Percentiles rank a stretch among this genome's conserved stretches.
These are phyloP conservation scores for Meganola albula DNA, from an alignment of 2,888 invertebrate species.

Conservation along the genomic window DNA sequence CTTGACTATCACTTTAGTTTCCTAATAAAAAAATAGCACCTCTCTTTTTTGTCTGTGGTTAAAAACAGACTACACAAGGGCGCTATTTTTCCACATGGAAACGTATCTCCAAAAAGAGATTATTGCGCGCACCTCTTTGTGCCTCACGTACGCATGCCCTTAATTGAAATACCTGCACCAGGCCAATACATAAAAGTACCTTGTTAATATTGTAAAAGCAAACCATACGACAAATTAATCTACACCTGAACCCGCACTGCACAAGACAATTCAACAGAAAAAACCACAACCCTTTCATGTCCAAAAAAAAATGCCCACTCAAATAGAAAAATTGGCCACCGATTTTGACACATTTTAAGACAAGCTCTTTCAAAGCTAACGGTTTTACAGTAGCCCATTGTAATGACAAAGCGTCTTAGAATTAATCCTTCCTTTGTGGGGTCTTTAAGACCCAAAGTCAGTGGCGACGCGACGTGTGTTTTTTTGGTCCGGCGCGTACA, in stretches of 20 bases:
- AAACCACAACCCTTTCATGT: neutral
- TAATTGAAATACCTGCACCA: too few species aligned
- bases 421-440: slow-evolving; percentile 40
- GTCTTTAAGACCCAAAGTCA: slow-evolving; percentile 23
- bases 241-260: neutral
- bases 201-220: too few species aligned
- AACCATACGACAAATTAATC: neutral
- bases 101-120: too few species aligned
- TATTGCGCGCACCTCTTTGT: too few species aligned
- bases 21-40: too few species aligned
- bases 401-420: slow-evolving; percentile 35
- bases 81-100: too few species aligned
- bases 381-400: slow-evolving; percentile 31
- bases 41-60: too few species aligned
- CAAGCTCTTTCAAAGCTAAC: slow-evolving; percentile 20
- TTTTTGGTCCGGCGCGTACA: slow-evolving; percentile 10
- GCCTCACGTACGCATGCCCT: too few species aligned
- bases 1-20: too few species aligned
- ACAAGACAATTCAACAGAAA: neutral
- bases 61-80: too few species aligned
- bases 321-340: slow-evolving; percentile 9
- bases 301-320: slow-evolving; percentile 1
- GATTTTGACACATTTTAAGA: slow-evolving; percentile 21
- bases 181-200: too few species aligned
- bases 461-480: slow-evolving; percentile 25